Percentiles rank a stretch among this genome's conserved stretches.
Evolutionary conservation across 2,113 vertebrate genomes (phyloP).

Genomic region (Empidonax traillii): DNA sequence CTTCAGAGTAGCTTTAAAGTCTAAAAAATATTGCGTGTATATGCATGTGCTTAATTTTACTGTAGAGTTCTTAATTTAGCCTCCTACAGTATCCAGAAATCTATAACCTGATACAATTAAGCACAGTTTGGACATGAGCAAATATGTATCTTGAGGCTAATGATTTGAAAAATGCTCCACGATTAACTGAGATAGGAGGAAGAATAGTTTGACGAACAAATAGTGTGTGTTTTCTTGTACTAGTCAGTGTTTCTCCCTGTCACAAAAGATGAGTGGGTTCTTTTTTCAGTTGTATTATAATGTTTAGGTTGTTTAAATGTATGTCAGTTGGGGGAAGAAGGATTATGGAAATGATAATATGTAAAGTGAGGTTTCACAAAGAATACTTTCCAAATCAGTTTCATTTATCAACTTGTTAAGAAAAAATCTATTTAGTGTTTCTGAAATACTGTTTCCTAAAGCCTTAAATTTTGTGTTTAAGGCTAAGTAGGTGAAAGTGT

Average conservation of each 20-base stretch:
- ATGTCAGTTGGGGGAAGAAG: constrained; percentile 75
- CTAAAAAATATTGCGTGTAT: constrained; percentile 54
- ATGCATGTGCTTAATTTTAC: constrained; percentile 47
- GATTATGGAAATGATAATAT: constrained; percentile 76
- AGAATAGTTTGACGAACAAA: constrained; percentile 41
- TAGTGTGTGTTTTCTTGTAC: constrained; percentile 50
- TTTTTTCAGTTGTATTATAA: constrained; percentile 70
- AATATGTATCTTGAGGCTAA: constrained; percentile 20
- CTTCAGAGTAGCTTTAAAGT: constrained; percentile 38
- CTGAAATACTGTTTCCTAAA: background rate
- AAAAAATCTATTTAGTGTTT: background rate
- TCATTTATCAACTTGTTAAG: background rate
- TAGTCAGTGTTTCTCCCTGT: constrained; percentile 66
- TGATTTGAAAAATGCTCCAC: constrained; percentile 53
- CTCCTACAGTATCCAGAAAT: constrained; percentile 53
- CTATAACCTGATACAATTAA: constrained; percentile 33
- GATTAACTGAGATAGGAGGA: constrained; percentile 52
- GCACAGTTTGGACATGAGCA: constrained; percentile 21
- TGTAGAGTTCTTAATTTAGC: constrained; percentile 41
- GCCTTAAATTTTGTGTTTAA: constrained; percentile 55
- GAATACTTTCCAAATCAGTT: constrained; percentile 51
- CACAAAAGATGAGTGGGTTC: constrained; percentile 55
- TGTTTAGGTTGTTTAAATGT: constrained; percentile 70
- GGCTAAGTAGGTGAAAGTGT: background rate
- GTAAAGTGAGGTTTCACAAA: constrained; percentile 96